Base-by-base conservation (phyloP, 1,140 invertebrate species). In the Ceratitis capitata region DNA sequence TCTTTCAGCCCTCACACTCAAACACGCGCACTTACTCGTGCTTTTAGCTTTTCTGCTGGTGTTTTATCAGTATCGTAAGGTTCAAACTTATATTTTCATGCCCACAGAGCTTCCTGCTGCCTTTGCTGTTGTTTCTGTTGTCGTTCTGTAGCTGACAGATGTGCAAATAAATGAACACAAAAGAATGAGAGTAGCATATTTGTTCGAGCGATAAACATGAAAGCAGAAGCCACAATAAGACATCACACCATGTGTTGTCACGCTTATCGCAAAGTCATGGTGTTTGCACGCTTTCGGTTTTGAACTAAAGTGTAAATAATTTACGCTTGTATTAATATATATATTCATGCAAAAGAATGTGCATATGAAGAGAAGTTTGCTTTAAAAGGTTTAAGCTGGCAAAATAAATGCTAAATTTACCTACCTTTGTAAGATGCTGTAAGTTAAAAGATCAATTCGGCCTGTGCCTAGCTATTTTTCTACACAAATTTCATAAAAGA, bases 201-300 rank as follows among this genome's bases (percentile, higher is more conserved):
- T 45, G 39, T 9, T n/a, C 16, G 61, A 23, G 29, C 10, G 69
- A 45, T 78, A 78, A 78, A 32, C 39, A 39, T 78, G 69, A 26
- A 39, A 47, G n/a, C 42, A 45, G n/a, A 26, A 9, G 39, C 35
- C 69, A 45, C 69, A 45, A 35, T 5, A 39, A 4, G 10, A 23
- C 19, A 35, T 39, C 2, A 61, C 32, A 69, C 14, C 16, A 69
- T n/a, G 16, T 42, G 14, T 35, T 69, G 39, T 39, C n/a, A n/a
- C 35, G 45, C 69, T 78, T 78, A 78, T 78, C 69, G n/a, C 19
- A 14, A 42, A 78, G 39, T 78, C n/a, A 42, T 78, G 69, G 69
- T 45, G 39, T 74, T 45, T 74, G 64, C 14, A n/a, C 10, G 69
- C n/a, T 23, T 45, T 45, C 23, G 16, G 32, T 69, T 69, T 69